These are phyloP conservation scores for Ooceraea biroi DNA, from an alignment of 1,140 invertebrate species.

Conservation along the genomic window DNA sequence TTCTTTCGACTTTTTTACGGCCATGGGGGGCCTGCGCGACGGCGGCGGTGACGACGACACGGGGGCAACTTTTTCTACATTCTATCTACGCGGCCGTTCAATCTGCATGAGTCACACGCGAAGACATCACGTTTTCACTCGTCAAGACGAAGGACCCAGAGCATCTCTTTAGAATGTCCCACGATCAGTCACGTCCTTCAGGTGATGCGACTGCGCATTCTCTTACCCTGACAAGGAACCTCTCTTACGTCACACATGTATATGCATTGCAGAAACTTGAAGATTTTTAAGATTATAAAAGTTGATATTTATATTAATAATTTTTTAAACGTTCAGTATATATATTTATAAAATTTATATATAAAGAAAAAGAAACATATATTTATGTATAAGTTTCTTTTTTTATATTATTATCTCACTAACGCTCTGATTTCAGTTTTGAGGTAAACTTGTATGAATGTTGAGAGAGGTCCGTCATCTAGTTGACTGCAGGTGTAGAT, in stretches of 20 bases:
- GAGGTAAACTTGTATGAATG: constrained; percentile 9
- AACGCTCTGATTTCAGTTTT: background rate
- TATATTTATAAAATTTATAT: background rate
- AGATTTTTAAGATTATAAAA: background rate
- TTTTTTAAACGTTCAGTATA: too few species aligned
- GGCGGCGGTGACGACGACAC: constrained; percentile 30
- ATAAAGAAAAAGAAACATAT: too few species aligned
- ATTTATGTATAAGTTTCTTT: background rate
- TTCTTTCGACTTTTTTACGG: constrained; percentile 67
- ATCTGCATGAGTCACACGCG: constrained; percentile 62
- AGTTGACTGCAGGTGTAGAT: constrained; percentile 53
- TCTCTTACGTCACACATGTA: background rate
- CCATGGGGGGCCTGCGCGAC: constrained; percentile 58
- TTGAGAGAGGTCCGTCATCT: background rate
- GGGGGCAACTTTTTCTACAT: constrained; percentile 60
- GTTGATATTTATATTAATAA: background rate
- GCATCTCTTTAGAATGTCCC: constrained; percentile 40
- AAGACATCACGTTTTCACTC: constrained; percentile 42
- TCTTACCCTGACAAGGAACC: background rate
- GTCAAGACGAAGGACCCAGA: constrained; percentile 47
- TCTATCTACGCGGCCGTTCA: constrained; percentile 46
- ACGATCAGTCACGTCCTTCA: constrained; percentile 50
- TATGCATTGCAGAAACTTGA: background rate
- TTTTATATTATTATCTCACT: background rate
- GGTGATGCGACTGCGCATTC: background rate